Percentiles rank a stretch among this genome's conserved stretches.
Conservation (phyloP, 2,888 invertebrate genomes). For the Axea sp. region DNA sequence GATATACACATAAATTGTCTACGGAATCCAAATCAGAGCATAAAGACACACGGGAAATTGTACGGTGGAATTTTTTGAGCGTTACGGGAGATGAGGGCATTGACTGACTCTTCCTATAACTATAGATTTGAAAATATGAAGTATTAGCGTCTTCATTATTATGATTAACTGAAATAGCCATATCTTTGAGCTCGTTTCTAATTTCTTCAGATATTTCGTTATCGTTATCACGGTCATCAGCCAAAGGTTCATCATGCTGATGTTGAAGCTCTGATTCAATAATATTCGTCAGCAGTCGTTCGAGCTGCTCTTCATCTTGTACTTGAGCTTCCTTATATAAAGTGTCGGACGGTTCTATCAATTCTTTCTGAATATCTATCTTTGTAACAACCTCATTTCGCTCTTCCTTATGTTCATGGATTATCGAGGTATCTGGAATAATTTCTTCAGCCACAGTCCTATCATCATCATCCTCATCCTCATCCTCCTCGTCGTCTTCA, state of each 20-base stretch:
- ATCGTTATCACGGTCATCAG: conserved; percentile 34
- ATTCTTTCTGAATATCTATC: conserved; percentile 26
- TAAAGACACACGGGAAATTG: conserved; percentile 67
- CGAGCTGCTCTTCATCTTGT: conserved; percentile 74
- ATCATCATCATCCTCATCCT: not conserved
- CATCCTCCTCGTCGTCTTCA: not conserved
- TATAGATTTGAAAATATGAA: conserved; percentile 63
- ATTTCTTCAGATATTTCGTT: conserved; percentile 37
- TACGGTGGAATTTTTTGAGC: conserved; percentile 66
- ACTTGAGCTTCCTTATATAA: conserved; percentile 59
- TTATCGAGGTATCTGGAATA: not conserved
- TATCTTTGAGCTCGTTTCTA: conserved; percentile 62
- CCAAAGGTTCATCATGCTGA: conserved; percentile 49
- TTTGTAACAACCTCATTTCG: not conserved
- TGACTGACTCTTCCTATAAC: conserved; percentile 73
- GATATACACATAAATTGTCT: conserved; percentile 72
- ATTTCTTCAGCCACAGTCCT: not conserved
- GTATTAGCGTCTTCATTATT: conserved; percentile 20
- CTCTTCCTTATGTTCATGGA: not conserved
- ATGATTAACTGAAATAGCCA: conserved; percentile 56
- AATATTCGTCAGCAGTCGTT: conserved; percentile 72
- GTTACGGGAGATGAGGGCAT: conserved; percentile 72
- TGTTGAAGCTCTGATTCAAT: conserved; percentile 72
- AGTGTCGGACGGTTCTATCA: conserved; percentile 18
- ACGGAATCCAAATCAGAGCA: conserved; percentile 72